These are phyloP conservation scores for Antennarius striatus DNA, from an alignment of 2,113 vertebrate genomes.

Conservation along the genomic window DNA sequence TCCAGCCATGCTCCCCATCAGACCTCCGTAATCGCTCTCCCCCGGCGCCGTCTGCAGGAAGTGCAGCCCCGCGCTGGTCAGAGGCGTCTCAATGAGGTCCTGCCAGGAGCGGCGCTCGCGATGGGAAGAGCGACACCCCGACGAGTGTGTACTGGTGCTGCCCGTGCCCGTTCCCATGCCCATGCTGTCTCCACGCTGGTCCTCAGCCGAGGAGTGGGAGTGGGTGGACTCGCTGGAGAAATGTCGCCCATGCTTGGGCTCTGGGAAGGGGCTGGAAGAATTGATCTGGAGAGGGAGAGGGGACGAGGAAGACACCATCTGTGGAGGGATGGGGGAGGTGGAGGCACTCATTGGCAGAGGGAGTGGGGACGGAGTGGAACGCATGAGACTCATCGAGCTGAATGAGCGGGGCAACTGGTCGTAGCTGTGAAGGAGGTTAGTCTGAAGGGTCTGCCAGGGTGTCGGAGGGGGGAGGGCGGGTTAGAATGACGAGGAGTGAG, in stretches of 20 bases:
- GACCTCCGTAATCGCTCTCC: conserved; percentile 74
- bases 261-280: conserved; percentile 88
- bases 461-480: background rate
- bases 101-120: conserved; percentile 87
- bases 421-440: conserved; percentile 69
- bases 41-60: conserved; percentile 87
- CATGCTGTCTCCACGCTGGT: conserved; percentile 78
- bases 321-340: conserved; percentile 76
- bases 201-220: conserved; percentile 85
- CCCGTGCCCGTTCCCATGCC: conserved; percentile 74
- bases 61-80: conserved; percentile 87
- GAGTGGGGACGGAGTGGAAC: conserved; percentile 74
- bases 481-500: conserved; percentile 10
- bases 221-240: conserved; percentile 90
- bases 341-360: conserved; percentile 72
- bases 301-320: conserved; percentile 79
- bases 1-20: conserved; percentile 71
- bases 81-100: conserved; percentile 86
- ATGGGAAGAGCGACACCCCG: conserved; percentile 83
- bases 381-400: conserved; percentile 78
- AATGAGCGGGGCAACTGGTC: conserved; percentile 71
- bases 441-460: conserved; percentile 41
- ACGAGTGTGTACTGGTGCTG: conserved; percentile 82
- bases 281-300: conserved; percentile 83
- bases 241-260: conserved; percentile 84